Evolutionary conservation across 2,113 vertebrate species (phyloP), one percentile per base, ranked within the genome.

Genomic region (Porphyrio hochstetteri): DNA sequence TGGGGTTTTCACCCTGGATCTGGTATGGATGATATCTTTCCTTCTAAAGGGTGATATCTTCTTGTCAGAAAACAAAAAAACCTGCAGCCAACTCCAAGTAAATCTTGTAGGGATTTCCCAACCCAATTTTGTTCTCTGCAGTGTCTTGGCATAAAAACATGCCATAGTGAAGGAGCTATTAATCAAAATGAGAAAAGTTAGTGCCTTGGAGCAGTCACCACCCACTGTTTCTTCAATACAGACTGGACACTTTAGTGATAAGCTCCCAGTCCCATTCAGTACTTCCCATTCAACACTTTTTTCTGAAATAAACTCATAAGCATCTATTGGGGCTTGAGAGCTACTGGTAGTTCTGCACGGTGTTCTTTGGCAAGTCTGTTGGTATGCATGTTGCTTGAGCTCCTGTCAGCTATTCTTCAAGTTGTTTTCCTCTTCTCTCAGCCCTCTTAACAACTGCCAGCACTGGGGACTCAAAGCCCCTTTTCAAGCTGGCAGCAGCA

Each of bases 381-480:
- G 24, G 23, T 50, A n/a, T 44, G 10, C 17, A 13, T 55, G 29
- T 63, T 86, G 36, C 68, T 77, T 84, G 36, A 20, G 24, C 2
- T 75, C 56, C n/a, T 94, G 48, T 87, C 74, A 79, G 13, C 21
- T 84, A 33, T 89, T 91, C 36, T 74, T 81, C 1, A 5, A 55
- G 14, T 27, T 84, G 74, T 91, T 74, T 75, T 59, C 46, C 19
- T 75, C 29, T 52, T 86, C 29, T 92, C 46, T 9, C 48, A 70
- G 13, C 16, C 23, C 13, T 67, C 11, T 29, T 75, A 76, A 9
- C 23, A 74, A 6, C 50, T 38, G 77, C 13, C 42, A 60, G 6
- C 16, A 25, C 0, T 44, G 31, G 70, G 69, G 46, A 31, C 15
- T 59, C 2, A 0, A 40, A 36, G 28, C 50, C 42, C 33, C 24